These are phyloP conservation scores for Decapterus maruadsi DNA, from an alignment of 2,797 vertebrate genomes.

Conservation along the genomic window DNA sequence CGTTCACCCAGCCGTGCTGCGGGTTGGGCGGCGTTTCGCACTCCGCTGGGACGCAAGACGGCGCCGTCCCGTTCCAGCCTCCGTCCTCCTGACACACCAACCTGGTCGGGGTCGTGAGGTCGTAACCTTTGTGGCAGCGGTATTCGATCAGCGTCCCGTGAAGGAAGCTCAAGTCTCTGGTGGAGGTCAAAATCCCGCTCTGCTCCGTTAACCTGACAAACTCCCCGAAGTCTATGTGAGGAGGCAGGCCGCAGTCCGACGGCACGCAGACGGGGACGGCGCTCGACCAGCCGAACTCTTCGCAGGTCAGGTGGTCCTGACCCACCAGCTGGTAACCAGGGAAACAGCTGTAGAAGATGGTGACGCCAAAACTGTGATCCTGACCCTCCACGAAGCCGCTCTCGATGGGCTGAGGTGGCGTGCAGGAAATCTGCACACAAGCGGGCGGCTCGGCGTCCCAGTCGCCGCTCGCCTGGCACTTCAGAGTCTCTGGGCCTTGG, in stretches of 20 bases:
- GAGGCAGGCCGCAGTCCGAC: slow-evolving; percentile 95
- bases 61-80: slow-evolving; percentile 95
- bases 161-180: slow-evolving; percentile 87
- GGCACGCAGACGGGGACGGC: slow-evolving; percentile 89
- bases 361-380: slow-evolving; percentile 94
- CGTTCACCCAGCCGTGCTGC: slow-evolving; percentile 88
- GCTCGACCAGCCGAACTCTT: slow-evolving; percentile 94
- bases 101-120: slow-evolving; percentile 85
- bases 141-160: slow-evolving; percentile 91
- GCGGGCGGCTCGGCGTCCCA: slow-evolving; percentile 89
- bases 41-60: slow-evolving; percentile 89
- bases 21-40: slow-evolving; percentile 88
- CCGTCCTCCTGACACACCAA: slow-evolving; percentile 94
- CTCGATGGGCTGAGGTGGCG: slow-evolving; percentile 91
- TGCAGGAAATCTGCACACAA: slow-evolving; percentile 92
- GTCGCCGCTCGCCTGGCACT: slow-evolving; percentile 90
- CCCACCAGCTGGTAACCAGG: slow-evolving; percentile 95
- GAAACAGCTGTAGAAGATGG: slow-evolving; percentile 98
- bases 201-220: slow-evolving; percentile 83
- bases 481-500: slow-evolving; percentile 88
- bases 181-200: slow-evolving; percentile 35
- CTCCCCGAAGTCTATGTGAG: slow-evolving; percentile 97
- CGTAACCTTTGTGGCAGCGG: slow-evolving; percentile 90
- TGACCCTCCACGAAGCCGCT: slow-evolving; percentile 97
- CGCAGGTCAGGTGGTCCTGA: slow-evolving; percentile 94